phyloP scores from a whole-genome alignment of 2,888 invertebrate species.

The Alentia gelatinosa region DNA sequence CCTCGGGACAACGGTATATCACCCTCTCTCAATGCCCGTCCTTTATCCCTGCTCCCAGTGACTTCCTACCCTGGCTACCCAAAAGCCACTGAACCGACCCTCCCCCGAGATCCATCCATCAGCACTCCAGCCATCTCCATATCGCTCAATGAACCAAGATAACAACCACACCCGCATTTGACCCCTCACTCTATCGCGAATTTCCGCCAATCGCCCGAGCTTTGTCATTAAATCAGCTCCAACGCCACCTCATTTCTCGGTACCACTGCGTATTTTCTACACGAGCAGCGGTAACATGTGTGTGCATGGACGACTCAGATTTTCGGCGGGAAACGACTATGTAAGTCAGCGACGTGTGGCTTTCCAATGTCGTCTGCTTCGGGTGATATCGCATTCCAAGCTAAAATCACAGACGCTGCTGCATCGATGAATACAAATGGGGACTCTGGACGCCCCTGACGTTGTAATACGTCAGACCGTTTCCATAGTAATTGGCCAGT shows the following conservation, averaged over 20 bases:
- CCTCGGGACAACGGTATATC: no score
- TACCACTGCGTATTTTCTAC: neutral
- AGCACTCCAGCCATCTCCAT: neutral
- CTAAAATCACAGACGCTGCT: neutral
- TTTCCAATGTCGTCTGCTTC: neutral
- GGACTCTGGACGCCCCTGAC: neutral
- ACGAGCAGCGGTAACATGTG: neutral
- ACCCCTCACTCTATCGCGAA: neutral
- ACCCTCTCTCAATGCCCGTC: no score
- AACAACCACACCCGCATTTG: neutral
- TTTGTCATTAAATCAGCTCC: neutral
- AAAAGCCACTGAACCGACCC: neutral
- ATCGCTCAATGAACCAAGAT: neutral
- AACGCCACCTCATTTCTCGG: neutral
- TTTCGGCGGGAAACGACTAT: no score
- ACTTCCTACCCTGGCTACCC: neutral
- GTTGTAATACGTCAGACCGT: neutral
- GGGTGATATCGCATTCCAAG: neutral
- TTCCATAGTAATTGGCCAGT: conserved; percentile 6
- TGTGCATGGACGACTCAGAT: no score
- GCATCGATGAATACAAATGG: conserved; percentile 24
- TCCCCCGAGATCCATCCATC: neutral
- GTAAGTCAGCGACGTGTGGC: neutral
- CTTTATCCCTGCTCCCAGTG: neutral
- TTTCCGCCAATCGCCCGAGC: neutral